Evolutionary conservation across 2,113 vertebrate species (phyloP), one percentile per base, ranked within the genome.

Genomic region (Nansenia antarctica): DNA sequence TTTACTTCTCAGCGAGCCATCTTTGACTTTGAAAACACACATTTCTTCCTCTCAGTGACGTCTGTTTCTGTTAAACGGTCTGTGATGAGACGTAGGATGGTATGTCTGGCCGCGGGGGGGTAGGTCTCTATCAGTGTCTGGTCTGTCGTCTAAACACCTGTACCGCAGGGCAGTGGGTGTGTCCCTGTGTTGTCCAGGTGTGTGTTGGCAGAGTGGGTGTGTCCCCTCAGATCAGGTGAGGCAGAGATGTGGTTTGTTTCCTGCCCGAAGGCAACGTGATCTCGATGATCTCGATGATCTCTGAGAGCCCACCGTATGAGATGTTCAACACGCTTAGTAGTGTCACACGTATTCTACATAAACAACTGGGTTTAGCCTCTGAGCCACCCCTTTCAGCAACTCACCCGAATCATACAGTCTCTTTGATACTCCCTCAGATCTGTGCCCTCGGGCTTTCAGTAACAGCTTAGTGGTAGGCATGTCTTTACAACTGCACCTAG

Each of bases 141-240:
- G 3, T 18, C 39, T 42, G 39, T 15, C 12, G 14, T 18, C 12
- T 18, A n/a, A n/a, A n/a, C 18, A 1, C 0, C 39, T 15, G 14
- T 42, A 42, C 39, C 39, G 60, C 6, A 70, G 26, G 15, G 20
- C n/a, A 11, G 60, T 52, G 45, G 49, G 34, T 49, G 65, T 53
- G 59, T 63, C 26, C 22, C 2, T 57, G 70, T n/a, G n/a, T n/a
- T n/a, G n/a, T n/a, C n/a, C n/a, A n/a, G n/a, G n/a, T n/a, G n/a
- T 66, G 70, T 78, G 78, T 85, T 85, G 26, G 63, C 60, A 66
- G 62, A 39, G n/a, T n/a, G 77, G 78, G 86, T 69, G 84, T 81
- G 67, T 67, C 69, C 39, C 45, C 35, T 5, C 24, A 27, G 22
- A n/a, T 2, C 15, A n/a, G 49, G 49, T 27, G 12, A 54, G 52